Percentiles rank a stretch among this genome's conserved stretches.
phyloP scores from a whole-genome alignment of 2,888 invertebrate species.

The Lasius platythorax region DNA sequence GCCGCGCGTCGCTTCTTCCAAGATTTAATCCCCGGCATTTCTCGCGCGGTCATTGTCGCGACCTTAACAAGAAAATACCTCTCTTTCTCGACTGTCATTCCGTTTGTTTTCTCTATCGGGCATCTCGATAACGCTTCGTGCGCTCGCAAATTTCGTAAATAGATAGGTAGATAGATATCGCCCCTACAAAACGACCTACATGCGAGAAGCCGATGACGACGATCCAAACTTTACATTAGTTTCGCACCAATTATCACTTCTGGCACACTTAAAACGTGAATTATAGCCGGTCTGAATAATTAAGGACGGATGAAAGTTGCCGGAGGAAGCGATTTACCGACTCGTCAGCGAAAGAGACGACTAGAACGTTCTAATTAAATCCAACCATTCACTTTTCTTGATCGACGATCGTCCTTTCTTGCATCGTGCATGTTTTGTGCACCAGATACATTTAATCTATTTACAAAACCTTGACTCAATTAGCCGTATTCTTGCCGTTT shows the following conservation, averaged over 20 bases:
- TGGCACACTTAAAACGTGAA: constrained; percentile 23
- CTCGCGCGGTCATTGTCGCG: constrained; percentile 53
- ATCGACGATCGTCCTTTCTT: constrained; percentile 11
- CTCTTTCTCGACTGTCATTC: not conserved
- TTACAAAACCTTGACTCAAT: not conserved
- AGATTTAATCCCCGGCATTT: constrained; percentile 49
- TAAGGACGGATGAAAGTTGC: constrained; percentile 30
- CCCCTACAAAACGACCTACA: constrained; percentile 32
- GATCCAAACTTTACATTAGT: constrained; percentile 61
- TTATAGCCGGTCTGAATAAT: constrained; percentile 54
- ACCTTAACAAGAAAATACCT: constrained; percentile 57
- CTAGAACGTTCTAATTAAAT: constrained; percentile 51
- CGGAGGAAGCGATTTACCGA: constrained; percentile 44
- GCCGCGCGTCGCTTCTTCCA: constrained; percentile 21
- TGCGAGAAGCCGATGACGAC: constrained; percentile 29
- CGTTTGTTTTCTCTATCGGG: not conserved
- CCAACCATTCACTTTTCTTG: constrained; percentile 12
- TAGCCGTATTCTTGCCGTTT: not conserved
- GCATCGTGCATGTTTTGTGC: not conserved
- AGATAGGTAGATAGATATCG: not conserved
- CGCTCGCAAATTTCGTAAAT: not conserved
- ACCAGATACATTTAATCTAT: constrained; percentile 11
- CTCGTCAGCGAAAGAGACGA: constrained; percentile 38
- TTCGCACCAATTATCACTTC: constrained; percentile 50
- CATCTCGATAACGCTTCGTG: not conserved